Percentiles rank a stretch among this genome's conserved stretches.
Conservation (phyloP, 2,797 vertebrate genomes). For the Gambusia yucatana region DNA sequence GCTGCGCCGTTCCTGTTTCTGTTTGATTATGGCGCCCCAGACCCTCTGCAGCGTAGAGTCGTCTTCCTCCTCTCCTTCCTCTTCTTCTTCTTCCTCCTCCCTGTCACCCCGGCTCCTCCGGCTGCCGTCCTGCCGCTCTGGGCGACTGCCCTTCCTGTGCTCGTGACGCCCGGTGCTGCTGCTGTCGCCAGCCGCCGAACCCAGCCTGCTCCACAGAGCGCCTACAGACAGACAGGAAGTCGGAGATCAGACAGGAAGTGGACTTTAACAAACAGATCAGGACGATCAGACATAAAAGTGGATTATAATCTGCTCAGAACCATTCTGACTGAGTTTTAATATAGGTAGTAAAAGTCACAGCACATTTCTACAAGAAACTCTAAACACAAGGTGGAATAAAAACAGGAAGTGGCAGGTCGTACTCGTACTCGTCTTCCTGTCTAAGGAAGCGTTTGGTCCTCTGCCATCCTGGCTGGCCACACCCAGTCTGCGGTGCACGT, state of each 20-base stretch:
- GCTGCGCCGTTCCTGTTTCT: constrained; percentile 89
- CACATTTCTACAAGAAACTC: not conserved
- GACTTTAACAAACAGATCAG: not conserved
- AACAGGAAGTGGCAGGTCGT: not conserved
- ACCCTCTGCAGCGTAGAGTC: constrained; percentile 92
- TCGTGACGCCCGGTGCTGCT: constrained; percentile 10
- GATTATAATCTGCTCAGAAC: not conserved
- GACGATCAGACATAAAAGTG: not conserved
- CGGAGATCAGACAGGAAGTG: not conserved
- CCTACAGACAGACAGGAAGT: constrained; percentile 70
- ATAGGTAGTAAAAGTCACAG: not conserved
- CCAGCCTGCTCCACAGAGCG: constrained; percentile 92
- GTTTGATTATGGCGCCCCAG: constrained; percentile 97
- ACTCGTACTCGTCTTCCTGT: constrained; percentile 89
- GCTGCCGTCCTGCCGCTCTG: not conserved
- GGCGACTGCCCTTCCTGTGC: constrained; percentile 6
- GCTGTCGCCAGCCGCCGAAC: constrained; percentile 55
- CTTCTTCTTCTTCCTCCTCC: not conserved
- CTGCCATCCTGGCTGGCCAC: constrained; percentile 85
- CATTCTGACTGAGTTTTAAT: not conserved
- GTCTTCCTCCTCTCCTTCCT: constrained; percentile 83
- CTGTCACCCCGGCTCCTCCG: not conserved
- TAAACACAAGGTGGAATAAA: not conserved
- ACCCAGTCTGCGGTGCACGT: constrained; percentile 93
- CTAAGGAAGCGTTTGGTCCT: constrained; percentile 83